phyloP scores from a whole-genome alignment of 2,888 invertebrate species.

The Calliphora vomitoria region DNA sequence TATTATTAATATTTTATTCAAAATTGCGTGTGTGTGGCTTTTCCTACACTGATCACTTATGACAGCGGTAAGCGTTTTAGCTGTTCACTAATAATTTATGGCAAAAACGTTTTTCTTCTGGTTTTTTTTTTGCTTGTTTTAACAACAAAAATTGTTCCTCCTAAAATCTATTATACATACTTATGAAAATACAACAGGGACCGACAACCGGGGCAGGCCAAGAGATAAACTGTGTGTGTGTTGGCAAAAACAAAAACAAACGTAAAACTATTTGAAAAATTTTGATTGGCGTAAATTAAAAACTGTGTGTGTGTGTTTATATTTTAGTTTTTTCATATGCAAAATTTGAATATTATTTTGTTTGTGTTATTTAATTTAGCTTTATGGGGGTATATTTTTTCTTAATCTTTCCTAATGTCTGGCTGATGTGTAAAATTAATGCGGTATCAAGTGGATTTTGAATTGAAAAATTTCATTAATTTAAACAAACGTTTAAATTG shows the following conservation, averaged over 20 bases:
- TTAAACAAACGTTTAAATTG: conserved; percentile 49
- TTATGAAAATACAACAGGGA: background rate
- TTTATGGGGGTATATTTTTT: background rate
- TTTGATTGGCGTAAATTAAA: conserved; percentile 71
- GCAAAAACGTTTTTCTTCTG: conserved; percentile 67
- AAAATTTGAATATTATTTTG: conserved; percentile 24
- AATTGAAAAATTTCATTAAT: conserved; percentile 56
- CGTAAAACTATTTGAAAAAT: conserved; percentile 65
- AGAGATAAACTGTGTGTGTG: background rate
- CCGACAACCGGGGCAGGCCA: background rate
- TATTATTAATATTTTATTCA: conserved; percentile 41
- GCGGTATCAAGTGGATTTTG: conserved; percentile 68
- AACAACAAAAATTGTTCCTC: background rate
- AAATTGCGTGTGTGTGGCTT: conserved; percentile 52
- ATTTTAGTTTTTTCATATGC: conserved; percentile 17
- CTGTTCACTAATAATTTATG: conserved; percentile 72
- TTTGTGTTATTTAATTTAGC: background rate
- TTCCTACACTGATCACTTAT: conserved; percentile 72
- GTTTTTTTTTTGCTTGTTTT: background rate
- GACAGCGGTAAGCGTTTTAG: conserved; percentile 73
- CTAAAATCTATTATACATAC: background rate
- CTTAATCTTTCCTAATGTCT: conserved; percentile 60
- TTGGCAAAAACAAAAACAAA: conserved; percentile 31
- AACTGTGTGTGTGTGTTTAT: conserved; percentile 13
- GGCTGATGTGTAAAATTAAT: conserved; percentile 66